Base-by-base conservation (phyloP, 2,797 vertebrate species). In the Sebastiscus albofasciatus region DNA sequence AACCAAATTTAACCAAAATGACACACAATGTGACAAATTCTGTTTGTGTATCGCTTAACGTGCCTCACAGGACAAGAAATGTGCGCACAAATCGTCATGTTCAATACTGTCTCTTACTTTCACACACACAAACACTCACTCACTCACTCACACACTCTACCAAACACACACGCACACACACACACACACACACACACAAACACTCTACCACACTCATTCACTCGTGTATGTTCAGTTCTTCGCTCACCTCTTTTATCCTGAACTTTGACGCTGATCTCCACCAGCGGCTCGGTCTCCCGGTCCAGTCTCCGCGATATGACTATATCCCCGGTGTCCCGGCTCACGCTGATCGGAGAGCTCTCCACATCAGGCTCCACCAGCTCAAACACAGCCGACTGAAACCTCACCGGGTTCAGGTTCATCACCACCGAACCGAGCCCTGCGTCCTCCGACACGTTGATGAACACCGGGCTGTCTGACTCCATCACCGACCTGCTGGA, bases 391-490 rank as follows among this genome's bases (percentile, higher is more conserved):
- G 96, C 94, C 0, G 94, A 61, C 64, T 92, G 85, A 87, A 97
- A 96, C 80, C 92, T 90, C 58, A 93, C 92, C 8, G 96, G 94
- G 75, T 89, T 94, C 89, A 97, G 90, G 74, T 93, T 92, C 87
- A 96, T 95, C 90, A 97, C 93, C 69, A 95, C 95, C 0, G 95
- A 95, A 27, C 97, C 96, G 67, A 96, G 95, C 0, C 92, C 93
- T 4, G 96, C 93, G 72, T 97, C 96, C 90, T 97, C 97, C n/a
- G 96, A 96, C 83, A 97, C 92, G 56, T 94, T 94, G n/a, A 97
- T 94, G 2, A 93, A 91, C 56, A 96, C 74, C 0, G 95, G 91
- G 2, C 77, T 91, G 64, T 95, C 93, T 16, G 94, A 80, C 1
- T 92, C 92, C 81, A 85, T 11, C 0, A 92, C 80, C 4, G 96